phyloP scores from a whole-genome alignment of 2,113 vertebrate genomes.

The Pimephales promelas region DNA sequence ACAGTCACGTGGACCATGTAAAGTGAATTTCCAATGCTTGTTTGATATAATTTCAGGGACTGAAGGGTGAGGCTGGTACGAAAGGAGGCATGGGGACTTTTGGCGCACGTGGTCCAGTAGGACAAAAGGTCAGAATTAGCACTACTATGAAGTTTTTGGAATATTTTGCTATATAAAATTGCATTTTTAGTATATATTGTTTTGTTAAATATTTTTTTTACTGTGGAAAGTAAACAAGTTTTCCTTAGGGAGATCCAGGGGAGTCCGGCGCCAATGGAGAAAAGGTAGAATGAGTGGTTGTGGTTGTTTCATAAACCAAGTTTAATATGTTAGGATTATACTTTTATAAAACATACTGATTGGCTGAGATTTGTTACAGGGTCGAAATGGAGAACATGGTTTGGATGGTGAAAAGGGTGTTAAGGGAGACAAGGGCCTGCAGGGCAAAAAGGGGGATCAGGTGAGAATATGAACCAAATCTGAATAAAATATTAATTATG shows the following conservation, averaged over 20 bases:
- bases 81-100: conserved; percentile 86
- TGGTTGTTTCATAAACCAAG: background rate
- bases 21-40: conserved; percentile 4
- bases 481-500: background rate
- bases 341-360: background rate
- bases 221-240: background rate
- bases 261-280: conserved; percentile 79
- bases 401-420: conserved; percentile 80
- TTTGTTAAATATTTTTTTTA: background rate
- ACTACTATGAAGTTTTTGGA: background rate
- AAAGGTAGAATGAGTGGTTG: conserved; percentile 63
- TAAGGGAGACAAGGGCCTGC: conserved; percentile 81
- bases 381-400: conserved; percentile 79
- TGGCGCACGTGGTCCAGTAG: conserved; percentile 82
- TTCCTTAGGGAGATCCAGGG: conserved; percentile 81
- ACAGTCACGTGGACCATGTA: background rate
- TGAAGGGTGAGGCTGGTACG: conserved; percentile 83
- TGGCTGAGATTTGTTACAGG: conserved; percentile 65
- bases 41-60: conserved; percentile 71
- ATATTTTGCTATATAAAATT: background rate
- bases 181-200: background rate
- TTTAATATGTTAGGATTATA: background rate
- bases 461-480: conserved; percentile 64
- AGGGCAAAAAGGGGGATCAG: conserved; percentile 78
- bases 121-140: conserved; percentile 80